Evolutionary conservation across 2,797 vertebrate genomes (phyloP).

Genomic region (Betta splendens): DNA sequence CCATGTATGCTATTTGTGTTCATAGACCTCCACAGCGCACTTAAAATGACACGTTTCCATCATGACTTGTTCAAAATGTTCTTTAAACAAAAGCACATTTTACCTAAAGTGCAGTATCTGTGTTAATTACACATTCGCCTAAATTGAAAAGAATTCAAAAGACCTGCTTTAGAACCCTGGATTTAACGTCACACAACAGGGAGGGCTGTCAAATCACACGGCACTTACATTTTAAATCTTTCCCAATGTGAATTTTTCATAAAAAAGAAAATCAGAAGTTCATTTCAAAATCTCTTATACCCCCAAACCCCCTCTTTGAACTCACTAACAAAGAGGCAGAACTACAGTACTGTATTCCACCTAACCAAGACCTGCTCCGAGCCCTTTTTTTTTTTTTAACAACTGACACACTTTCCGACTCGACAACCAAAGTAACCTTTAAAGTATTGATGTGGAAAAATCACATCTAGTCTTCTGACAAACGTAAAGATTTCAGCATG

Average conservation of each 20-base stretch:
- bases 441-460: slow-evolving; percentile 64
- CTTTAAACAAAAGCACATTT: slow-evolving; percentile 20
- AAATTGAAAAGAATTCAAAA: no score
- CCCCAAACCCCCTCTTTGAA: slow-evolving; percentile 53
- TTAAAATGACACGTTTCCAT: neutral
- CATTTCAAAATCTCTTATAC: slow-evolving; percentile 41
- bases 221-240: slow-evolving; percentile 49
- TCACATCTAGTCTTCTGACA: slow-evolving; percentile 48
- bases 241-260: slow-evolving; percentile 49
- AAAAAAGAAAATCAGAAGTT: slow-evolving; percentile 53
- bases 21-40: neutral
- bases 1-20: neutral
- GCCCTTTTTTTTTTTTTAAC: slow-evolving; percentile 34
- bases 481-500: slow-evolving; percentile 57
- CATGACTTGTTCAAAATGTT: neutral
- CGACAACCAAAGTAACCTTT: slow-evolving; percentile 64
- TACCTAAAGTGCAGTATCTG: neutral
- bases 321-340: slow-evolving; percentile 34
- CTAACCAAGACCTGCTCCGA: slow-evolving; percentile 36
- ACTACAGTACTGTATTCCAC: slow-evolving; percentile 31
- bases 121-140: slow-evolving; percentile 25
- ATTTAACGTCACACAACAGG: slow-evolving; percentile 17
- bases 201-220: slow-evolving; percentile 27
- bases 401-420: slow-evolving; percentile 55
- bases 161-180: slow-evolving; percentile 19